Percentiles rank a stretch among this genome's conserved stretches.
Conservation (phyloP, 2,113 vertebrate genomes). For the Patagioenas fasciata region DNA sequence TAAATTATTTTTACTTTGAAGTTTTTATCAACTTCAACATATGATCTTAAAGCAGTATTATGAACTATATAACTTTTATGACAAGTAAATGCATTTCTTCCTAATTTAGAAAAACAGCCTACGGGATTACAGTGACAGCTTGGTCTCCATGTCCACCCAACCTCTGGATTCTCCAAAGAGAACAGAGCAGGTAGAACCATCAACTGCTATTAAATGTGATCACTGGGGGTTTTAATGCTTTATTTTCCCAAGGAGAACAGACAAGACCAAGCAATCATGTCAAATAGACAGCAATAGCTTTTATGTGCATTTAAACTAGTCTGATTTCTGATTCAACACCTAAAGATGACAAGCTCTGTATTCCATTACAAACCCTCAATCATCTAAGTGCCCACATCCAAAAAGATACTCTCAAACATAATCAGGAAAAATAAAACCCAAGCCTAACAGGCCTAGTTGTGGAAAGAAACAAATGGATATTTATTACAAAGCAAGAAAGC, state of each 20-base stretch:
- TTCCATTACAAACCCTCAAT: slow-evolving; percentile 56
- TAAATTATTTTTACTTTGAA: background rate
- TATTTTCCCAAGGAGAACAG: background rate
- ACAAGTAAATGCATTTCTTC: background rate
- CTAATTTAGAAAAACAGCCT: background rate
- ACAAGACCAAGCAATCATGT: background rate
- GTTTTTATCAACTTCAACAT: background rate
- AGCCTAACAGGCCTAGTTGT: background rate
- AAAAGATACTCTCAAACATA: background rate
- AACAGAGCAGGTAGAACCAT: background rate
- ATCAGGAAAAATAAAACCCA: background rate
- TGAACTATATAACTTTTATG: background rate
- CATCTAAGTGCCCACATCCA: slow-evolving; percentile 1
- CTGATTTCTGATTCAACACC: background rate
- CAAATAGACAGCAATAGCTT: background rate
- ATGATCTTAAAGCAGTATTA: background rate
- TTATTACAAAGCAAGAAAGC: background rate
- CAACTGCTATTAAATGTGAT: background rate
- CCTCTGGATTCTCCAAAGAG: background rate
- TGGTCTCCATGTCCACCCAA: background rate
- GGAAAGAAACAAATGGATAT: background rate
- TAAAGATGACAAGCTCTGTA: slow-evolving; percentile 47
- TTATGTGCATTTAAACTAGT: background rate
- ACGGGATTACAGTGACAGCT: background rate
- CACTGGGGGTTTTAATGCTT: background rate